A percentile compares a stretch with the other conserved stretches of the same genome.
phyloP scores from a whole-genome alignment of 2,797 vertebrate species.

The Phataginus tricuspis region DNA sequence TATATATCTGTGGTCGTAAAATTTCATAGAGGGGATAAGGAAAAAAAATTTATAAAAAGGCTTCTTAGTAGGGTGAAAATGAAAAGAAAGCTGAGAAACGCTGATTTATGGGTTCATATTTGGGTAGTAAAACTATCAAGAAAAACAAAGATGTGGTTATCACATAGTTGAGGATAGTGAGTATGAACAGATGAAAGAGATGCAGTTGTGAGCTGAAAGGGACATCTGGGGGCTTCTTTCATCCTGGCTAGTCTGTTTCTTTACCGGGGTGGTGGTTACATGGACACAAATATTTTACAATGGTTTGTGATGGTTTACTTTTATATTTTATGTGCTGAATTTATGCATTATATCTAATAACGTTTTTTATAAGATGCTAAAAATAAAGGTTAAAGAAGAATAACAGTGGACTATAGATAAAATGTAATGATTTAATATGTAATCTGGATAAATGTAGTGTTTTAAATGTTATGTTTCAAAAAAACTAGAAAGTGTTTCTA shows the following conservation, averaged over 20 bases:
- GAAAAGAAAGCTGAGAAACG: background rate
- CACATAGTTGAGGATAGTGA: background rate
- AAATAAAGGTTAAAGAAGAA: slow-evolving; percentile 42
- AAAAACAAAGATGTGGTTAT: background rate
- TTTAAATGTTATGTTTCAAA: background rate
- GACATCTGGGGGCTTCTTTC: background rate
- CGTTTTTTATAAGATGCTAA: slow-evolving; percentile 1
- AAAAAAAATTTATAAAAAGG: background rate
- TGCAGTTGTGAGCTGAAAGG: background rate
- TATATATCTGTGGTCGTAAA: background rate
- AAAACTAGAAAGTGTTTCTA: background rate
- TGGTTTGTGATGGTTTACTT: background rate
- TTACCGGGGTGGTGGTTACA: background rate
- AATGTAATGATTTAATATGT: background rate
- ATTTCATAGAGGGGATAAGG: background rate
- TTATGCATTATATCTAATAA: background rate
- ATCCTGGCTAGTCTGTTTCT: background rate
- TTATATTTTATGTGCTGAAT: background rate
- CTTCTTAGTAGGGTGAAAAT: background rate
- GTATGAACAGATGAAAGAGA: background rate
- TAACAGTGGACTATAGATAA: background rate
- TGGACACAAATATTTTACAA: background rate
- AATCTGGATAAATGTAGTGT: background rate
- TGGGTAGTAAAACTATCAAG: background rate
- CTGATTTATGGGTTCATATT: background rate